Percentiles rank a stretch among this genome's conserved stretches.
Conservation (phyloP, 1,140 invertebrate genomes). For the Charaxes varanes region DNA sequence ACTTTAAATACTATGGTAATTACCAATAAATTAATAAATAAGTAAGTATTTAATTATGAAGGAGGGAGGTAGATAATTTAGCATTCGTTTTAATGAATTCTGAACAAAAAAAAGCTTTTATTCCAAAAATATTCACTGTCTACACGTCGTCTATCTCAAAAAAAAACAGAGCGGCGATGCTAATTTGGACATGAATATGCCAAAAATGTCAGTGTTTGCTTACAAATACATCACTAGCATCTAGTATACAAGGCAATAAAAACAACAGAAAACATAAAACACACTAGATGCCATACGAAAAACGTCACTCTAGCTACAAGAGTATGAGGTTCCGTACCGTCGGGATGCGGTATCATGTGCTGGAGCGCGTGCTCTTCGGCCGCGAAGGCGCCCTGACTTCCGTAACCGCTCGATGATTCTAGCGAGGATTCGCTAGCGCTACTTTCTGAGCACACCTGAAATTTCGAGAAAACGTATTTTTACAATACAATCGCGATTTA, state of each 20-base stretch:
- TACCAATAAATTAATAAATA: too few species aligned
- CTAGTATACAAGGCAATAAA: not conserved
- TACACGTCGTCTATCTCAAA: too few species aligned
- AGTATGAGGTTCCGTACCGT: slow-evolving; percentile 30
- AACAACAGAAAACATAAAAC: slow-evolving; percentile 4
- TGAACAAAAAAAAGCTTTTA: too few species aligned
- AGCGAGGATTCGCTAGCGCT: slow-evolving; percentile 84
- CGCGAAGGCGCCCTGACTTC: slow-evolving; percentile 80
- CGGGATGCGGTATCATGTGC: slow-evolving; percentile 43
- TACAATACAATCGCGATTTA: too few species aligned
- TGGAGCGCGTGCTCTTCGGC: slow-evolving; percentile 49
- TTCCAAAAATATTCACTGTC: too few species aligned
- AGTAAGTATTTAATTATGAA: too few species aligned
- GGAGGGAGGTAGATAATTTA: too few species aligned
- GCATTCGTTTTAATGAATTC: too few species aligned
- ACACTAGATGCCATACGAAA: slow-evolving; percentile 3
- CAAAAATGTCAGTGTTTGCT: slow-evolving; percentile 1
- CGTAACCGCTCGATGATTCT: slow-evolving; percentile 85
- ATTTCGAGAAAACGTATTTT: not conserved
- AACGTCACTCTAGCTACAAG: not conserved
- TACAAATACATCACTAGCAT: slow-evolving; percentile 10
- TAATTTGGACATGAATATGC: too few species aligned
- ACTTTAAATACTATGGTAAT: too few species aligned
- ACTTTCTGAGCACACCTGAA: slow-evolving; percentile 75
- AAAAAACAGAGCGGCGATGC: too few species aligned